phyloP scores from a whole-genome alignment of 1,140 invertebrate species.

The Apis cerana region DNA sequence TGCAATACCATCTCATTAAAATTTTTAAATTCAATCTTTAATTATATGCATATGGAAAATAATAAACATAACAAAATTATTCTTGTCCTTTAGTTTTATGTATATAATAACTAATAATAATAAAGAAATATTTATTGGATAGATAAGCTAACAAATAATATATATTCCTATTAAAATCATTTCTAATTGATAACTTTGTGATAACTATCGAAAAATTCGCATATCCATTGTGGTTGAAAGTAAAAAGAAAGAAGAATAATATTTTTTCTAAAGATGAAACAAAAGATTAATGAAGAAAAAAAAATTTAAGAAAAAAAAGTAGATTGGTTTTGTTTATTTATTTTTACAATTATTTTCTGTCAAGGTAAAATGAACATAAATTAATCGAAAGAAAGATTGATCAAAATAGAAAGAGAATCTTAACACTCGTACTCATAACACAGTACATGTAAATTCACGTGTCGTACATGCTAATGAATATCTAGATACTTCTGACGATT shows the following conservation, averaged over 20 bases:
- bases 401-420: not conserved
- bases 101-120: not conserved
- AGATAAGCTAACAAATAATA: not conserved
- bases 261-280: not conserved
- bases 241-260: not conserved
- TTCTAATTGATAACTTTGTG: not conserved
- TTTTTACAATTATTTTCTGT: not conserved
- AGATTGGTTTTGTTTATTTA: not conserved
- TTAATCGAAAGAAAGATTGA: no score
- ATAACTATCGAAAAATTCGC: not conserved
- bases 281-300: not conserved
- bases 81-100: no score
- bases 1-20: no score
- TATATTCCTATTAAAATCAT: not conserved
- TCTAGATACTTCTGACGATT: not conserved
- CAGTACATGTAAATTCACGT: constrained; percentile 9
- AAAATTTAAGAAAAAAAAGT: not conserved
- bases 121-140: not conserved
- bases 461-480: not conserved
- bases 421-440: not conserved
- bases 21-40: no score
- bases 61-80: no score
- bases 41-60: no score
- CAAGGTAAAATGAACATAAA: not conserved
- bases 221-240: not conserved